These are phyloP conservation scores for Apodemia hepburni DNA, from an alignment of 2,888 invertebrate species.

Conservation along the genomic window DNA sequence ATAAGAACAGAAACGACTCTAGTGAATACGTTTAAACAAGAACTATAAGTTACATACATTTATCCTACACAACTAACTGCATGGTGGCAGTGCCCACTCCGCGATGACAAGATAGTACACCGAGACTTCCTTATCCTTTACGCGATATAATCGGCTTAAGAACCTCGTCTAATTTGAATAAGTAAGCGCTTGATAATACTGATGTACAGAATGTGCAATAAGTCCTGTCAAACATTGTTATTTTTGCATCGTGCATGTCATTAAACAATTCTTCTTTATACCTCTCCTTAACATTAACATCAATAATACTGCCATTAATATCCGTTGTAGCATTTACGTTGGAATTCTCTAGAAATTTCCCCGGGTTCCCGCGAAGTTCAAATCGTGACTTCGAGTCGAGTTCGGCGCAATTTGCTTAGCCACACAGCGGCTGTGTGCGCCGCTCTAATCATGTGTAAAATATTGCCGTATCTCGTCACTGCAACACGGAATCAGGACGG, in stretches of 20 bases:
- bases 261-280: slow-evolving; percentile 18
- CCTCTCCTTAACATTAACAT: slow-evolving; percentile 36
- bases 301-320: slow-evolving; percentile 65
- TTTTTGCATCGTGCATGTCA: slow-evolving; percentile 19
- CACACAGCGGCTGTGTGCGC: slow-evolving; percentile 67
- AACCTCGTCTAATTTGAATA: slow-evolving; percentile 70
- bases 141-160: slow-evolving; percentile 59
- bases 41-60: slow-evolving; percentile 12
- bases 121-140: slow-evolving; percentile 67
- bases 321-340: slow-evolving; percentile 69
- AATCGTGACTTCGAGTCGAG: slow-evolving; percentile 76
- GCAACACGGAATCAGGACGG: slow-evolving; percentile 59
- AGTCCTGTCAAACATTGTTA: neutral
- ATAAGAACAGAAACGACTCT: neutral
- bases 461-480: slow-evolving; percentile 70
- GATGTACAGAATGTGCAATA: neutral
- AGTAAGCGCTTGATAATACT: slow-evolving; percentile 30
- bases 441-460: slow-evolving; percentile 78
- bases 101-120: slow-evolving; percentile 58
- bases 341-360: slow-evolving; percentile 75
- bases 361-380: slow-evolving; percentile 74
- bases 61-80: slow-evolving; percentile 22
- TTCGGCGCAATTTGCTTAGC: slow-evolving; percentile 78
- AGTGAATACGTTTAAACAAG: slow-evolving; percentile 10
- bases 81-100: slow-evolving; percentile 40